Percentiles rank a stretch among this genome's conserved stretches.
These are phyloP conservation scores for Brachionus asplanchnoidis DNA, from an alignment of 1,140 invertebrate species.

Conservation along the genomic window DNA sequence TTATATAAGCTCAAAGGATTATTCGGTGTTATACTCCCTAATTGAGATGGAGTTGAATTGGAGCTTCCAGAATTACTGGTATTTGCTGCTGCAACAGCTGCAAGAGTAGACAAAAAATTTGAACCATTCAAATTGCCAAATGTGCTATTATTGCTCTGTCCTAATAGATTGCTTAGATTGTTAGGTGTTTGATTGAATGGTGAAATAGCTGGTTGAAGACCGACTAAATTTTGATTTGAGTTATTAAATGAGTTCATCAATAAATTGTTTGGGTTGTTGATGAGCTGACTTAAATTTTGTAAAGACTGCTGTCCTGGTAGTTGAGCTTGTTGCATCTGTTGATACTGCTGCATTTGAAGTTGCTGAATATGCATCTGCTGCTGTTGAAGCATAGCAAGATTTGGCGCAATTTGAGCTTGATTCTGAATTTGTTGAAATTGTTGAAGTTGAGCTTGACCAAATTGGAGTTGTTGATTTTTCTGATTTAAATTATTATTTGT, in stretches of 20 bases:
- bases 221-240: neutral
- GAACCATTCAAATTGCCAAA: neutral
- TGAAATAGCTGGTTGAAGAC: neutral
- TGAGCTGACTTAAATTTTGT: constrained; percentile 1
- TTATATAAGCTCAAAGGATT: neutral
- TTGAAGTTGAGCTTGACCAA: neutral
- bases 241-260: neutral
- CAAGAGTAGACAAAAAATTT: constrained; percentile 1
- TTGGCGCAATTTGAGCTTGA: neutral
- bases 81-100: neutral
- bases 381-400: neutral
- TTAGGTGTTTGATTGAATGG: constrained; percentile 2
- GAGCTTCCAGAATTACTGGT: neutral
- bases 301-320: neutral
- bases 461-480: neutral
- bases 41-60: neutral
- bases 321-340: neutral
- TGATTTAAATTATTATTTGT: neutral
- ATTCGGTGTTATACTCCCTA: neutral
- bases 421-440: constrained; percentile 10
- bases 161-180: neutral
- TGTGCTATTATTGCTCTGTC: neutral
- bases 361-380: neutral
- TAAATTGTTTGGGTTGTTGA: neutral
- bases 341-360: constrained; percentile 13